A percentile compares a stretch with the other conserved stretches of the same genome.
These are phyloP conservation scores for Brachyrhaphis roseni DNA, from an alignment of 2,797 vertebrate species.

Conservation along the genomic window DNA sequence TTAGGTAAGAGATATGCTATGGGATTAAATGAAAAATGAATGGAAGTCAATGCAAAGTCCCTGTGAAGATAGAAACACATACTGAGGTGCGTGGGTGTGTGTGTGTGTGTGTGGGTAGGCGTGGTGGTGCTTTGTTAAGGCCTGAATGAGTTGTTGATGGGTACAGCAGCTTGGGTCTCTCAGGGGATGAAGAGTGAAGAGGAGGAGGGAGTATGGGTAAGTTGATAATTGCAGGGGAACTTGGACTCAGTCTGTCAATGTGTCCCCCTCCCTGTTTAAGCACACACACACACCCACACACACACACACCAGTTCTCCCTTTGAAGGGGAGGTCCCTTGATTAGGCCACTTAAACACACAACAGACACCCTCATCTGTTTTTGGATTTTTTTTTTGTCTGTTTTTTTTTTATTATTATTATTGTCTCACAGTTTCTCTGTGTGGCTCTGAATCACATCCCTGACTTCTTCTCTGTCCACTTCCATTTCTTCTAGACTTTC, in stretches of 20 bases:
- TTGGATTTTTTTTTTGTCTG: constrained; percentile 33
- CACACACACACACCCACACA: constrained; percentile 35
- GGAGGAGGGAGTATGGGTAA: constrained; percentile 58
- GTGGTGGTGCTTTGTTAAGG: constrained; percentile 77
- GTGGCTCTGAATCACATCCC: constrained; percentile 51
- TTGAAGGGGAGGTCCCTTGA: constrained; percentile 75
- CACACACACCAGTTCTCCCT: constrained; percentile 52
- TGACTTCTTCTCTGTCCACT: constrained; percentile 55
- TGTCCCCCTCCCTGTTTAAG: constrained; percentile 35
- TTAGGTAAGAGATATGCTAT: no score
- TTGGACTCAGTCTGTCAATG: constrained; percentile 75
- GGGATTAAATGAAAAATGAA: no score
- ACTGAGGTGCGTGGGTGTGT: constrained; percentile 10
- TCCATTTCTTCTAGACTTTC: constrained; percentile 36
- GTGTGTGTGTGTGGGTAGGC: constrained; percentile 32
- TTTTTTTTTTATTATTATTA: constrained; percentile 13
- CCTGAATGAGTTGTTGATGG: constrained; percentile 80
- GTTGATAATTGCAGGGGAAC: constrained; percentile 80
- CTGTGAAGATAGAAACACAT: background rate
- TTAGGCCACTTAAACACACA: constrained; percentile 74
- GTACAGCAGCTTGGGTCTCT: constrained; percentile 78
- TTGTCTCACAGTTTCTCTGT: constrained; percentile 58
- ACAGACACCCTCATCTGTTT: background rate
- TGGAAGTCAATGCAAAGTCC: no score
- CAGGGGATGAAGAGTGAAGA: constrained; percentile 64